Evolutionary conservation across 2,888 invertebrate species (phyloP), one percentile per base, ranked within the genome.

Genomic region (Xestia ashworthii): DNA sequence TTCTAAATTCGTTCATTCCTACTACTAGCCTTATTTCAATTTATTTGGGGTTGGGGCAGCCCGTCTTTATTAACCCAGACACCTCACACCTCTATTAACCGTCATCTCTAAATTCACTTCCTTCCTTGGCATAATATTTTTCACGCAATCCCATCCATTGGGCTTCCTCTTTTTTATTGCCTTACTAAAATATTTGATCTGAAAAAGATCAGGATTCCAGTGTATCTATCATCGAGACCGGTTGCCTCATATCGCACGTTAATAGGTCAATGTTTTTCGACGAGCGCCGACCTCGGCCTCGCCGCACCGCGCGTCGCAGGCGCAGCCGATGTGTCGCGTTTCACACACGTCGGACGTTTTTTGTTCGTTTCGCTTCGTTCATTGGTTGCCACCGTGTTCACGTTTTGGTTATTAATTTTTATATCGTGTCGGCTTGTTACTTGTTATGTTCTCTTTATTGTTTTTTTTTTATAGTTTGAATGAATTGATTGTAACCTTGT

Each of bases 251-350:
- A 89, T 88, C 87, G 77, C 71, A 74, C 86, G 88, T 89, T 90
- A 89, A 90, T 91, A 90, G 91, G 90, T 91, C 92, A 92, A 92
- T 92, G 91, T 91, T 90, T 88, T 86, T 88, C 86, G 84, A 78
- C 86, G 86, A 77, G 78, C 83, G 76, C 71, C 83, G 91, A 87
- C 91, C 91, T 91, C 83, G 91, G 86, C 91, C 91, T 91, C 90
- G 89, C 81, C 82, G 81, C 81, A 76, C 62, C 65, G 78, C 84
- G 82, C 69, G 85, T 82, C 85, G 83, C 86, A 55, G 68, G 78
- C 85, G 87, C 88, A 84, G 67, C 76, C 83, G 76, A 82, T 84
- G 84, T 85, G 85, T 86, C 88, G 82, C 81, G 74, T 83, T 87
- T 83, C 78, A 85, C 85, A 80, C 82, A 78, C 79, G 66, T 75